Percentiles rank a stretch among this genome's conserved stretches.
These are phyloP conservation scores for Anniella stebbinsi DNA, from an alignment of 2,797 vertebrate species.

Conservation along the genomic window DNA sequence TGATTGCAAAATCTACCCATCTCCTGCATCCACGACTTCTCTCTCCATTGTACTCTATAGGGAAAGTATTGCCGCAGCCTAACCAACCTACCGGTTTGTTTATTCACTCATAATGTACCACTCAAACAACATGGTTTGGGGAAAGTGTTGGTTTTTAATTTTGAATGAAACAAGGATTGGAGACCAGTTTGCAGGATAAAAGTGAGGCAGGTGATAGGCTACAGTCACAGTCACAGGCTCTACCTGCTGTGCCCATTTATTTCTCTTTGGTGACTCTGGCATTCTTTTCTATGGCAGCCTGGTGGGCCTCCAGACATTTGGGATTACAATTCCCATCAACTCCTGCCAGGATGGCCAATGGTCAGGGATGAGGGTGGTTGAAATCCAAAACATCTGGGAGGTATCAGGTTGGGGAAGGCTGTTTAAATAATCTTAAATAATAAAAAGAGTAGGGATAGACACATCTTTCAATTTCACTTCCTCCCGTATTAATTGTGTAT, in stretches of 20 bases:
- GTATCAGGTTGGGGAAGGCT: too few species aligned
- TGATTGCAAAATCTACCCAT: constrained; percentile 23
- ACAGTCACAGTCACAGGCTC: background rate
- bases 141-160: background rate
- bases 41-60: background rate
- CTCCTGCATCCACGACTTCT: background rate
- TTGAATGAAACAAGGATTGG: background rate
- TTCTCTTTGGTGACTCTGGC: background rate
- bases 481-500: background rate
- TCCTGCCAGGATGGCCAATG: too few species aligned
- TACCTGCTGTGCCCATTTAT: background rate
- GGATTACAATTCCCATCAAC: too few species aligned
- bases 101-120: background rate
- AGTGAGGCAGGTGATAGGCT: background rate
- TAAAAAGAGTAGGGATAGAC: background rate
- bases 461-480: background rate
- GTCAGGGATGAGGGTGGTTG: too few species aligned
- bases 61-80: background rate
- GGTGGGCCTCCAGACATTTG: too few species aligned
- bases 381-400: too few species aligned
- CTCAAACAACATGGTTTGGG: constrained; percentile 2
- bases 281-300: background rate
- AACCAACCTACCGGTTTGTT: background rate
- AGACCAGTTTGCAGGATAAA: background rate
- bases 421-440: background rate